These are phyloP conservation scores for Dromiciops gliroides DNA, from an alignment of 2,113 vertebrate species.

Conservation along the genomic window DNA sequence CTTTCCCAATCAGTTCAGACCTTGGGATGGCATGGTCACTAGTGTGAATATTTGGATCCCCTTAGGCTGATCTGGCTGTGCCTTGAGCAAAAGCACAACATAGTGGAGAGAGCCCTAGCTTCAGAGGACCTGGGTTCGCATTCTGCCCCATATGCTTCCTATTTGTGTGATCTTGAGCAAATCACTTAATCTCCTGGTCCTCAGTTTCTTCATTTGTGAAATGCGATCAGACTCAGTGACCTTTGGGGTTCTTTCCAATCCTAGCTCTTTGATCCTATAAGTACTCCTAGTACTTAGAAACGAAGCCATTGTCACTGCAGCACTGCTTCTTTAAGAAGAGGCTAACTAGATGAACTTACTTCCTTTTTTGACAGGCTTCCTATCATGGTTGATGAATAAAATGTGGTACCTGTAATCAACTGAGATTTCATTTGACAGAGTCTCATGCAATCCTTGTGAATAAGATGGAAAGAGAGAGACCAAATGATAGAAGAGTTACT, in stretches of 20 bases:
- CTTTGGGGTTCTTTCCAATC: neutral
- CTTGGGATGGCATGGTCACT: neutral
- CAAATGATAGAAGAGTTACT: too few species aligned
- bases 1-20: neutral
- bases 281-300: too few species aligned
- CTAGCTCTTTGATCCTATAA: neutral
- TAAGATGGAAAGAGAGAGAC: too few species aligned
- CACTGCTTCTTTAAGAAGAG: too few species aligned
- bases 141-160: neutral
- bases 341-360: too few species aligned
- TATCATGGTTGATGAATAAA: too few species aligned
- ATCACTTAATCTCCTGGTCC: neutral
- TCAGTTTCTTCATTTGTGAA: constrained; percentile 3
- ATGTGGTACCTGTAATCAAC: too few species aligned
- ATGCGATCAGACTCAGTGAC: neutral
- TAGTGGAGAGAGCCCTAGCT: neutral
- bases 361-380: too few species aligned
- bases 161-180: neutral
- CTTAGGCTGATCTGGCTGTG: neutral
- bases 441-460: too few species aligned
- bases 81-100: neutral
- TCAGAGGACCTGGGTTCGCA: neutral
- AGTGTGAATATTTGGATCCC: neutral
- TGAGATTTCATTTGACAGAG: too few species aligned
- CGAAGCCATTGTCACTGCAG: too few species aligned